These are phyloP conservation scores for Colaptes auratus DNA, from an alignment of 2,113 vertebrate species.

Conservation along the genomic window DNA sequence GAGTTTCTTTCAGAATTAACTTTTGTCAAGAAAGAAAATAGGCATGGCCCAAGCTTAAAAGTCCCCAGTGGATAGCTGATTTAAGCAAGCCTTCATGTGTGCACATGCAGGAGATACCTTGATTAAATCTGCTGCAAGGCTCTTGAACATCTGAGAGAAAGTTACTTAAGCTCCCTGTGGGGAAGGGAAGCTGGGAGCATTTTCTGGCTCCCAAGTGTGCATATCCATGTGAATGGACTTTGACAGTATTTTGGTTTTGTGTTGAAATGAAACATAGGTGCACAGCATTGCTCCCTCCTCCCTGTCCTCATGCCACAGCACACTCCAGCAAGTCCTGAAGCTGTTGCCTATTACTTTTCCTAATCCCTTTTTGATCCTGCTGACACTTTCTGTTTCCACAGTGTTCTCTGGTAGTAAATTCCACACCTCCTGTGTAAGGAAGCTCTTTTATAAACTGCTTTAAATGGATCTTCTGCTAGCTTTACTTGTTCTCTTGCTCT, in stretches of 20 bases:
- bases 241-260: neutral
- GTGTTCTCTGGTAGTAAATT: neutral
- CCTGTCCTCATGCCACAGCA: neutral
- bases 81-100: neutral
- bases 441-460: neutral
- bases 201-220: neutral
- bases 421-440: neutral
- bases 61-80: neutral
- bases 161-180: neutral
- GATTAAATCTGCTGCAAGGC: neutral
- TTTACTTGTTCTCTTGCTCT: neutral
- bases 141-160: neutral
- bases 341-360: neutral
- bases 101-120: neutral
- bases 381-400: neutral
- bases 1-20: conserved; percentile 2
- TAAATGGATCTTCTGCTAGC: neutral
- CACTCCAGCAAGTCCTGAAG: neutral
- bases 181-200: neutral
- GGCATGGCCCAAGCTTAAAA: neutral
- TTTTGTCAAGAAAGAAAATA: conserved; percentile 21
- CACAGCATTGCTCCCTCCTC: neutral
- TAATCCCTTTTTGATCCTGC: neutral
- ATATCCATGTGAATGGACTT: neutral
- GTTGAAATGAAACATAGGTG: neutral